A percentile compares a stretch with the other conserved stretches of the same genome.
These are phyloP conservation scores for Thymelicus lineola DNA, from an alignment of 2,888 invertebrate species.

Conservation along the genomic window DNA sequence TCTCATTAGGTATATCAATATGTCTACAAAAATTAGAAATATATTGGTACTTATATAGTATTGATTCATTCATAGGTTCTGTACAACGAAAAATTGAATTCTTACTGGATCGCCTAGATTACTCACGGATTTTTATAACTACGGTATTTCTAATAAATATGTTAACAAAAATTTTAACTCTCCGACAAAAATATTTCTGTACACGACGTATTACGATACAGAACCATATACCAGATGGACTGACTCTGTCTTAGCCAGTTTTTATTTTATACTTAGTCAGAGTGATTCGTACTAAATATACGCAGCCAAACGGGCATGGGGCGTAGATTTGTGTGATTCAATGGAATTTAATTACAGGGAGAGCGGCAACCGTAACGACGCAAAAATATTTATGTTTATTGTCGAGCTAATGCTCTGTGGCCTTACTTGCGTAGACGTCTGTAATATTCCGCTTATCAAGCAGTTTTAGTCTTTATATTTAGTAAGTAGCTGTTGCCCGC, in stretches of 20 bases:
- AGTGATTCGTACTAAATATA: conserved; percentile 18
- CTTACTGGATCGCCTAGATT: no score
- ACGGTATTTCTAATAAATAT: no score
- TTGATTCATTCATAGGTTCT: no score
- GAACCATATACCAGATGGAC: no score
- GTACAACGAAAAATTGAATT: no score
- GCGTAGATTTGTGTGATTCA: conserved; percentile 77
- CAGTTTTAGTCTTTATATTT: not conserved
- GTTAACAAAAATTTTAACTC: no score
- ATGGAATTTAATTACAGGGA: conserved; percentile 82
- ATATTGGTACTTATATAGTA: no score
- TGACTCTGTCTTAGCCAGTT: not conserved
- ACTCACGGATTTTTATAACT: no score
- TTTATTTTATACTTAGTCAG: conserved; percentile 1
- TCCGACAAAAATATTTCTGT: not conserved
- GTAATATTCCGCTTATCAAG: conserved; percentile 11
- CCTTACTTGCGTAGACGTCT: conserved; percentile 55
- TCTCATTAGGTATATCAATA: no score
- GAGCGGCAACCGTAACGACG: conserved; percentile 73
- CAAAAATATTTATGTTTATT: conserved; percentile 85
- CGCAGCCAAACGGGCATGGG: conserved; percentile 39
- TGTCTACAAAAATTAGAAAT: no score
- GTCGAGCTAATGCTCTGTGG: conserved; percentile 75
- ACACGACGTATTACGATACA: not conserved
- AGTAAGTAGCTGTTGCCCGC: no score